Percentiles rank a stretch among this genome's conserved stretches.
phyloP scores from a whole-genome alignment of 2,888 invertebrate species.

The Ophion ellenae region DNA sequence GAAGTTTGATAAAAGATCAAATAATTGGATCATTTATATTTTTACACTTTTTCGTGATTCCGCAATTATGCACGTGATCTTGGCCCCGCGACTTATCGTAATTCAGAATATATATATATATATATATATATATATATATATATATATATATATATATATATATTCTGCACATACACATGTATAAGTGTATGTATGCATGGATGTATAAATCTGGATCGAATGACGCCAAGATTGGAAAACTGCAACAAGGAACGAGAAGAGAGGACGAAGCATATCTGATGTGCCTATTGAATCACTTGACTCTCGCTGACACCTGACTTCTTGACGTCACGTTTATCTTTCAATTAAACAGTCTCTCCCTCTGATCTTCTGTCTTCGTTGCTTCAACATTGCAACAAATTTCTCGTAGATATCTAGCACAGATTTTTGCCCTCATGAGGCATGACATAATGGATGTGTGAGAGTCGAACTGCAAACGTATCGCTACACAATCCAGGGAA shows the following conservation, averaged over 20 bases:
- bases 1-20: background rate
- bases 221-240: constrained; percentile 45
- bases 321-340: constrained; percentile 66
- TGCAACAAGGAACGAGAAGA: constrained; percentile 1
- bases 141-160: no score
- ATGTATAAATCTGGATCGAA: constrained; percentile 19
- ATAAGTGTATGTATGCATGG: background rate
- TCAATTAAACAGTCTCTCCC: constrained; percentile 41
- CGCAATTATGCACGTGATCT: background rate
- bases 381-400: constrained; percentile 56
- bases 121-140: no score
- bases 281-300: constrained; percentile 76
- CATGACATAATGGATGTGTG: constrained; percentile 7
- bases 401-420: constrained; percentile 49
- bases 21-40: background rate
- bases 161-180: no score
- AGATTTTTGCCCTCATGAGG: constrained; percentile 40
- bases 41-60: background rate
- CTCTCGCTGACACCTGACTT: constrained; percentile 71
- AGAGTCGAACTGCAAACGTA: constrained; percentile 17
- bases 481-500: background rate
- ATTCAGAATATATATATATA: background rate
- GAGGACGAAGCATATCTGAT: constrained; percentile 42
- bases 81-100: background rate
- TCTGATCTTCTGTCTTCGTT: constrained; percentile 27